A percentile compares a stretch with the other conserved stretches of the same genome.
Conservation (phyloP, 2,797 vertebrate species). For the Phrynocephalus forsythii region DNA sequence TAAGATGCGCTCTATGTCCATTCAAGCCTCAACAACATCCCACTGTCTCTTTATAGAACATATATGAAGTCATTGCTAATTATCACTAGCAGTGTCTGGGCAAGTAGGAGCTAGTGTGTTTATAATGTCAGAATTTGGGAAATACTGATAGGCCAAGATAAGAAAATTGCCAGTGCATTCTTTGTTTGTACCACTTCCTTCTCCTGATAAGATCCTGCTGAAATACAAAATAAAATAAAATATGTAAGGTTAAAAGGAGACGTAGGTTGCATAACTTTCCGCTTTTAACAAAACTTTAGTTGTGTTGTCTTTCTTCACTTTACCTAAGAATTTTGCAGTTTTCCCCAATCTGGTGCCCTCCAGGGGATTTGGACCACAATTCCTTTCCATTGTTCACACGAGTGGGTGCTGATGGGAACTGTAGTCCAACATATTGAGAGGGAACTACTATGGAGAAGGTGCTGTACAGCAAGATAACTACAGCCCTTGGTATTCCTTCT, state of each 20-base stretch:
- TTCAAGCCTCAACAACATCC: conserved; percentile 21
- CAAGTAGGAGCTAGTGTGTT: not conserved
- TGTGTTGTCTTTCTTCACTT: not conserved
- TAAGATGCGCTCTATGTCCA: not conserved
- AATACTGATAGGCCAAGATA: not conserved
- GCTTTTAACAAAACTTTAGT: not conserved
- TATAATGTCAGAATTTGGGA: not conserved
- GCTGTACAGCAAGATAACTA: not conserved
- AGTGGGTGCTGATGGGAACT: not conserved
- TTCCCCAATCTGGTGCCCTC: not conserved
- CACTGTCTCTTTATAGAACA: not conserved
- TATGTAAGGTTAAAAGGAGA: not conserved
- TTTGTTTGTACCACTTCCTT: not conserved
- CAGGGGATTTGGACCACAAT: not conserved
- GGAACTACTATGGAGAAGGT: not conserved
- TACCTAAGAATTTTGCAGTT: not conserved
- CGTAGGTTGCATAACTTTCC: not conserved
- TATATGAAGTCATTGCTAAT: not conserved
- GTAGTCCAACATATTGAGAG: not conserved
- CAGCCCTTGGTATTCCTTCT: not conserved
- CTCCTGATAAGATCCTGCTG: not conserved
- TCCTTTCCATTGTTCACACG: not conserved
- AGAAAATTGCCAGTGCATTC: not conserved
- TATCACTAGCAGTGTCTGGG: not conserved
- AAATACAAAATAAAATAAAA: not conserved